Base-by-base conservation (phyloP, 2,888 invertebrate species). In the Deroplatys truncata region DNA sequence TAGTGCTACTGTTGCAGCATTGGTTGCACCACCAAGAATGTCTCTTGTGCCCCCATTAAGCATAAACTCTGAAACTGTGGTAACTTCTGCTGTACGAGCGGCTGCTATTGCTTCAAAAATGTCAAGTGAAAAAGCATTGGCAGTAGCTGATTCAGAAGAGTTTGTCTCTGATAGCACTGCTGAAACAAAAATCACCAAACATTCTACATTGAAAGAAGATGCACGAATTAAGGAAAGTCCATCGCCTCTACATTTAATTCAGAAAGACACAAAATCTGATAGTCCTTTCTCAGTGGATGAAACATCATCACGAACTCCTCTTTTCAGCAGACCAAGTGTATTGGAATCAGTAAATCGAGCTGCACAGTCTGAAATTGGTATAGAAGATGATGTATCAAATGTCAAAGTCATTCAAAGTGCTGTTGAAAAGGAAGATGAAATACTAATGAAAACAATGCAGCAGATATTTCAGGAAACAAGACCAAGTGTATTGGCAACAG, bases 401-500 rank as follows among this genome's bases (percentile, higher is more conserved):
- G 13, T 88, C 16, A 29, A 43, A 43, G 84, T 72, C 10, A 72
- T 84, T 84, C 84, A 86, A 29, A 84, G 88, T 31, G 13, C 82
- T 82, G 72, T 82, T 31, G 85, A 88, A n/a, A 84, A 88, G 31
- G 88, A 82, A 56, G 89, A 89, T 85, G 89, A 89, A 28, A 88
- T 89, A 82, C 25, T 88, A n/a, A 82, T 88, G 49, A 88, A 88
- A 85, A 88, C 85, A 15, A 85, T 88, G 83, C 56, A 83, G 15
- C 82, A 88, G 25, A 85, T 88, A n/a, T 90, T 84, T 84, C 90
- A 90, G 56, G 90, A 90, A 82, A 88, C 90, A 89, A 84, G 90
- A 28, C 90, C 90, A 31, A 89, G 86, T 84, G 90, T 90, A 25
- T 82, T 90, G 35, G 88, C 90, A 31, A 85, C 85, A 13, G 84